Conservation (phyloP, 2,797 vertebrate species). For the Anguilla obscura region DNA sequence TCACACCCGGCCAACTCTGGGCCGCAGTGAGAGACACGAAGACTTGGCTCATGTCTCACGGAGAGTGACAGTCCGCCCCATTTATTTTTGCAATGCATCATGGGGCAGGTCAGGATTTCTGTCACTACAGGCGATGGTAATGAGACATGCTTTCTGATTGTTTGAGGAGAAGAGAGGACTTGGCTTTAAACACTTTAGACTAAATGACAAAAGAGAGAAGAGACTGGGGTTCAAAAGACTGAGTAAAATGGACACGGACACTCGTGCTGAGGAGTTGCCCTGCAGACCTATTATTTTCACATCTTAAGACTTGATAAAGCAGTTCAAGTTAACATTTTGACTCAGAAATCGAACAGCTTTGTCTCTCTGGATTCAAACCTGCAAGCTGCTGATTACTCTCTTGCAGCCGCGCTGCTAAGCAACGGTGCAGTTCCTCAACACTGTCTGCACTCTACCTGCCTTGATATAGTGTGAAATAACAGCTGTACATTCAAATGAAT, state of each 20-base stretch:
- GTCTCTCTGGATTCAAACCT: background rate
- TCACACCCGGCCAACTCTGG: background rate
- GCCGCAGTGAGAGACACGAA: background rate
- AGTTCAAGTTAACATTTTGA: background rate
- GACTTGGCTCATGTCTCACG: background rate
- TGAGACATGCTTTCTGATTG: background rate
- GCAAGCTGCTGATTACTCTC: background rate
- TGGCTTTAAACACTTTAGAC: background rate
- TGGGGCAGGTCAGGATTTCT: background rate
- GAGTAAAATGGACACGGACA: background rate
- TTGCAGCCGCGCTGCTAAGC: background rate
- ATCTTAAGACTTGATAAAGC: background rate
- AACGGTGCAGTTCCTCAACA: background rate
- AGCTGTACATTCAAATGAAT: background rate
- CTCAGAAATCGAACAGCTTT: background rate
- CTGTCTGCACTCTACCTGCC: background rate
- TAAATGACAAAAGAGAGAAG: background rate
- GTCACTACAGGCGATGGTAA: background rate
- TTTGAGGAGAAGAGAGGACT: background rate
- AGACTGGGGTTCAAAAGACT: background rate
- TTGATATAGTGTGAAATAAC: background rate
- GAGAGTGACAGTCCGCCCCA: background rate
- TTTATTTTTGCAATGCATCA: conserved; percentile 15
- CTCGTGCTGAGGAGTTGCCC: background rate
- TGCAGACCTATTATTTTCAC: background rate